Evolutionary conservation across 1,140 invertebrate genomes (phyloP), one percentile per base, ranked within the genome.

Genomic region (Calosoma granatense): DNA sequence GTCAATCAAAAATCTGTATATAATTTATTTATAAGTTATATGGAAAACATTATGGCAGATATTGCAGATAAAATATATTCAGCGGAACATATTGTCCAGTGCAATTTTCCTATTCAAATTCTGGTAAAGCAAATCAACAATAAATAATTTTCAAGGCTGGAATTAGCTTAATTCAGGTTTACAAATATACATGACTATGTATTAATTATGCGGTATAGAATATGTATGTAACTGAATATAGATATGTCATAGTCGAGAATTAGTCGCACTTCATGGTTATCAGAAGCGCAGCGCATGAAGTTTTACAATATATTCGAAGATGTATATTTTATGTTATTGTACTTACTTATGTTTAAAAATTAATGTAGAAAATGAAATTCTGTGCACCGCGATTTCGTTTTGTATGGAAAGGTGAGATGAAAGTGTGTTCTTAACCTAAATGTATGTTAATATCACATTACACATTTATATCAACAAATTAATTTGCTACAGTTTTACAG

Each of bases 201-300:
- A 51, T 51, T 11, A 11, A 51, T 51, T 11, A 11, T 11, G 6
- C 6, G 6, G 17, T 51, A 51, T 51, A 51, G 6, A 51, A 51
- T 51, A 51, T 51, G 19, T 51, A 51, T 51, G 17, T 51, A 51
- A 4, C 14, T 51, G 17, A 11, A 51, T 51, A 51, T 51, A 51
- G 6, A 51, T 51, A 51, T 51, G 17, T 51, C n/a, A 51, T 9
- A 36, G 4, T 51, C 6, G 17, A 51, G 17, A 51, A 20, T 9
- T 9, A 20, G 19, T 51, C 17, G 17, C 6, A 15, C 6, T 51
- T 6, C 17, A 51, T 51, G n/a, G 6, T 9, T 9, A 36, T 36
- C n/a, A 36, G 26, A n/a, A 36, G 6, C 26, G 26, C n/a, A n/a
- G 26, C n/a, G n/a, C 26, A 36, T 36, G 26, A 6, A 36, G 26